Conservation (phyloP, 2,888 invertebrate species). For the Hydriomena furcata region DNA sequence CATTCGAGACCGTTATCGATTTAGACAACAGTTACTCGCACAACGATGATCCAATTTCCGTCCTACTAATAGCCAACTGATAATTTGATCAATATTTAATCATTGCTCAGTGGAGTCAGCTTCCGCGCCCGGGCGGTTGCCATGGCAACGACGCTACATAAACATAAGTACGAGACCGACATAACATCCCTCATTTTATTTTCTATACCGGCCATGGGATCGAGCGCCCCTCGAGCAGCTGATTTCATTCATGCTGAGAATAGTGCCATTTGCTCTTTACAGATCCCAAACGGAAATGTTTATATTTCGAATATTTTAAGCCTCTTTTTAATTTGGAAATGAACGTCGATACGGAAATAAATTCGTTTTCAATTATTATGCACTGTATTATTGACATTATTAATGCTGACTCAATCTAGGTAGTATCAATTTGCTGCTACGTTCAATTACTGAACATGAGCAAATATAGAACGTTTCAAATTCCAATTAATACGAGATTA, state of each 20-base stretch:
- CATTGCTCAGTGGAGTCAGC: slow-evolving; percentile 29
- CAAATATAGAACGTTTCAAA: slow-evolving; percentile 37
- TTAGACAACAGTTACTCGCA: slow-evolving; percentile 17
- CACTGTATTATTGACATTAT: slow-evolving; percentile 10
- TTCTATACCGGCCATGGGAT: slow-evolving; percentile 35
- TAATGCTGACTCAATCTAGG: slow-evolving; percentile 13
- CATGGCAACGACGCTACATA: slow-evolving; percentile 51
- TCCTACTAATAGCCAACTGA: slow-evolving; percentile 11
- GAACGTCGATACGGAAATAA: not conserved
- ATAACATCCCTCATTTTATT: slow-evolving; percentile 57
- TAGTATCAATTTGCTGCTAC: slow-evolving; percentile 16
- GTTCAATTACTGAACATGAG: slow-evolving; percentile 10
- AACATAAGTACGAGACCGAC: slow-evolving; percentile 32
- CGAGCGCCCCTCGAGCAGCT: slow-evolving; percentile 62
- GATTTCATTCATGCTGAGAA: slow-evolving; percentile 59
- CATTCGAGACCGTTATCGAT: slow-evolving; percentile 12
- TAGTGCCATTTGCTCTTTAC: slow-evolving; percentile 21
- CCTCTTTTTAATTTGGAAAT: not conserved
- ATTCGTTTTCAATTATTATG: not conserved
- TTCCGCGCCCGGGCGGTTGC: slow-evolving; percentile 58
- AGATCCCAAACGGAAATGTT: slow-evolving; percentile 3
- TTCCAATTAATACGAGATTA: slow-evolving; percentile 53
- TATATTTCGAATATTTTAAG: not conserved
- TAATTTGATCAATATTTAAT: slow-evolving; percentile 30
- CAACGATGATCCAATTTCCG: slow-evolving; percentile 23